Evolutionary conservation across 2,888 invertebrate genomes (phyloP), one percentile per base, ranked within the genome.

Genomic region (Noctua janthe): DNA sequence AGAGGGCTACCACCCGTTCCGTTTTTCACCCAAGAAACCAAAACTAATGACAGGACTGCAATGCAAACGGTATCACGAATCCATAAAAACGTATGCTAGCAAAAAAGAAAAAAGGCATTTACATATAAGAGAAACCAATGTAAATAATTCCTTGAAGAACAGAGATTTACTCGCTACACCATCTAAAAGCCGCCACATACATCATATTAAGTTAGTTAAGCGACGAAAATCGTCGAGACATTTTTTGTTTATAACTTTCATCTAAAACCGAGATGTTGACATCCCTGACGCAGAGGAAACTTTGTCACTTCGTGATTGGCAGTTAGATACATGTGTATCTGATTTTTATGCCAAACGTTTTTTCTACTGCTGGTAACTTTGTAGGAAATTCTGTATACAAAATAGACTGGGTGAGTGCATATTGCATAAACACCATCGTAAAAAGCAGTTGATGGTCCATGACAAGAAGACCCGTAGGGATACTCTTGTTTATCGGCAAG

Each of bases 281-380:
- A 81, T 20, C 78, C 78, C 74, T 75, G 64, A 47, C 1, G 1
- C 5, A 56, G 59, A 69, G 23, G 23, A 70, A 74, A 72, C 74
- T 75, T 51, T 49, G 13, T 80, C 47, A 47, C 51, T 47, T 74
- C 54, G 43, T 56, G 59, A 66, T 56, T 35, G 69, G 13, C 17
- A 71, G 72, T 35, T 39, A 43, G 10, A 72, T 64, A 59, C 64
- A 51, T 59, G 51, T 39, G 20, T 17, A 70, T 70, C 56, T 64
- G 20, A 23, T 56, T 84, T 54, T 81, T 74, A 64, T 70, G 47
- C 4, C 17, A 54, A 39, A 39, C 5, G n/a, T 17, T 43, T 43
- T 43, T 70, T 78, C 73, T 39, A 5, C 20, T 35, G 17, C 4
- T 15, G 8, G 17, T 10, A 80, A 23, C 39, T 6, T 54, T 47